Percentiles rank a stretch among this genome's conserved stretches.
phyloP scores from a whole-genome alignment of 2,113 vertebrate species.

The Hirundichthys speculiger region DNA sequence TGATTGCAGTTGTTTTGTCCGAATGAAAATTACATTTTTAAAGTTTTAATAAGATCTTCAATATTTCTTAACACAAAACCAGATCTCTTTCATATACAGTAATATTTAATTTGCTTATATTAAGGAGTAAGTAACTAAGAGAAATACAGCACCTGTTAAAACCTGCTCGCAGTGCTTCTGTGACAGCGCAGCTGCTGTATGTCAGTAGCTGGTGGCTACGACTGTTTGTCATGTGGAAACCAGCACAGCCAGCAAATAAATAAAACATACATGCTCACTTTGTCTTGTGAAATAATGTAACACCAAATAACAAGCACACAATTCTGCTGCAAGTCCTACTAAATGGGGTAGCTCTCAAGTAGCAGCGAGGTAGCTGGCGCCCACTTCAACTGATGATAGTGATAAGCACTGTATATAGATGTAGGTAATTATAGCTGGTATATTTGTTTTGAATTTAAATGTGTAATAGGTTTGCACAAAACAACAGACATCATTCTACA shows the following conservation, averaged over 20 bases:
- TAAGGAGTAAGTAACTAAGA: too few species aligned
- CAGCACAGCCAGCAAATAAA: too few species aligned
- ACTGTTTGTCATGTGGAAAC: too few species aligned
- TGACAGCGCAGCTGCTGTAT: too few species aligned
- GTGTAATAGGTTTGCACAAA: not conserved
- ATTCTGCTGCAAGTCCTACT: not conserved
- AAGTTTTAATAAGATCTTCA: not conserved
- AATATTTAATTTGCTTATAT: too few species aligned
- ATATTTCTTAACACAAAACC: not conserved
- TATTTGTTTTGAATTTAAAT: not conserved
- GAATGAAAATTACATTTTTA: not conserved
- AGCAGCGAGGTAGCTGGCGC: not conserved
- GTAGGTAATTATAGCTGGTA: not conserved
- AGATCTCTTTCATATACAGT: not conserved
- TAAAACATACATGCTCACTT: too few species aligned
- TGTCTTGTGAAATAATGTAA: not conserved
- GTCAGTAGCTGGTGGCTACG: too few species aligned
- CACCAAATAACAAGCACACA: not conserved
- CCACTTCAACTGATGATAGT: not conserved
- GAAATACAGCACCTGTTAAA: not conserved
- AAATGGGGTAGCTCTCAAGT: not conserved
- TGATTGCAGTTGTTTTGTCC: not conserved
- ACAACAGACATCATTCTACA: too few species aligned
- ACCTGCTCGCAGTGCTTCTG: too few species aligned
- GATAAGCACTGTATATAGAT: not conserved